Evolutionary conservation across 1,140 invertebrate genomes (phyloP).

Genomic region (Teleopsis dalmanni): DNA sequence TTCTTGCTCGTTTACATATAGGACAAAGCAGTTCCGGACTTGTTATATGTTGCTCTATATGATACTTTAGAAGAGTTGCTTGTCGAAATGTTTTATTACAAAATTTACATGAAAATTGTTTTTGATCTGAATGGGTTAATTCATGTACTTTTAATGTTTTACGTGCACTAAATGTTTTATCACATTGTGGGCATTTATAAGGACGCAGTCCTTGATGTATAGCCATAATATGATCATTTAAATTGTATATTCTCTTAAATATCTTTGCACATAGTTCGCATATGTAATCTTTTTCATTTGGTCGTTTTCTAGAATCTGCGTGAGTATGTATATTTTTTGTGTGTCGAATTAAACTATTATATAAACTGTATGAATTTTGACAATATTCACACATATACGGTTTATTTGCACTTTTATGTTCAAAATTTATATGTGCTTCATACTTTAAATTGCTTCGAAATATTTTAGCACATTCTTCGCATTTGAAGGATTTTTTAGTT

Average conservation of each 20-base stretch:
- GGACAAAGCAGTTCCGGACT: no score
- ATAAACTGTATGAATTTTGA: no score
- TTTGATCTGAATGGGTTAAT: no score
- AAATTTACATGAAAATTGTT: no score
- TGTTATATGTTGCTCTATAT: no score
- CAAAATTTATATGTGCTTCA: constrained; percentile 11
- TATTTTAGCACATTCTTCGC: constrained; percentile 11
- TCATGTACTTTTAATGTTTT: constrained; percentile 13
- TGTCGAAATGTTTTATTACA: no score
- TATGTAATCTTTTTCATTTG: constrained; percentile 12
- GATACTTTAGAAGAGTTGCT: no score
- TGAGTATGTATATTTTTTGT: no score
- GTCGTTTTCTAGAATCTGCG: no score
- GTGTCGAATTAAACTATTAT: no score
- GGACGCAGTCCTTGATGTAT: constrained; percentile 11
- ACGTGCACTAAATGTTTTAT: constrained; percentile 12
- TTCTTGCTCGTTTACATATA: no score
- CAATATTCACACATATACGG: constrained; percentile 8
- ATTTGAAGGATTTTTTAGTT: constrained; percentile 11
- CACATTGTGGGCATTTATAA: constrained; percentile 13
- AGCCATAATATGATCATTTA: constrained; percentile 9
- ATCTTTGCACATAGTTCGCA: constrained; percentile 11
- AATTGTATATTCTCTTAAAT: constrained; percentile 12
- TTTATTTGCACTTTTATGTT: constrained; percentile 12
- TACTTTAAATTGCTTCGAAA: background rate